Conservation (phyloP, 2,113 vertebrate genomes). For the Motacilla alba region DNA sequence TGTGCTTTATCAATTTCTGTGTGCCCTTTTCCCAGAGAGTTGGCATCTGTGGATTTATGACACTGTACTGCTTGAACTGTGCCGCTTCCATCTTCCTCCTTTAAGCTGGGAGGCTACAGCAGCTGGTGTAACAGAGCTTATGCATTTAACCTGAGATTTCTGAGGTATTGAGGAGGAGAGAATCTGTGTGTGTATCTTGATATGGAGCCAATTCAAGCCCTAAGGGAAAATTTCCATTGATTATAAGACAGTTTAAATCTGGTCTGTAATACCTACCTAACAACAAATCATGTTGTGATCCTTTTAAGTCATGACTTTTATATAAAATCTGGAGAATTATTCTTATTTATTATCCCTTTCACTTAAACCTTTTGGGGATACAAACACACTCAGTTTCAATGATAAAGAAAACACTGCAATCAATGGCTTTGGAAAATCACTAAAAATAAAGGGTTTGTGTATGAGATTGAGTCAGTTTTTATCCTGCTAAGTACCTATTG, state of each 20-base stretch:
- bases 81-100: not conserved
- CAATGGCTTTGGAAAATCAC: not conserved
- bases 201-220: not conserved
- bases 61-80: not conserved
- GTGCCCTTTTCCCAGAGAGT: not conserved
- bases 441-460: not conserved
- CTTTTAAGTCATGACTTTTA: not conserved
- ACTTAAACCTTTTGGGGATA: not conserved
- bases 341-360: not conserved
- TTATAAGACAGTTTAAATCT: not conserved
- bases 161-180: not conserved
- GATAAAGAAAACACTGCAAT: not conserved
- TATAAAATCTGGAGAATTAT: not conserved
- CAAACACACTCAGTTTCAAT: not conserved
- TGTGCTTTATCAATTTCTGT: fast-evolving
- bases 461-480: not conserved
- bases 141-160: not conserved
- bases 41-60: not conserved
- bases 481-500: not conserved
- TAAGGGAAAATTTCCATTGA: not conserved
- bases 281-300: not conserved
- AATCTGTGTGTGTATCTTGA: not conserved
- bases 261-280: not conserved
- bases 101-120: not conserved
- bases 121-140: not conserved